These are phyloP conservation scores for Sinocyclocheilus anshuiensis DNA, from an alignment of 2,113 vertebrate genomes.

Conservation along the genomic window DNA sequence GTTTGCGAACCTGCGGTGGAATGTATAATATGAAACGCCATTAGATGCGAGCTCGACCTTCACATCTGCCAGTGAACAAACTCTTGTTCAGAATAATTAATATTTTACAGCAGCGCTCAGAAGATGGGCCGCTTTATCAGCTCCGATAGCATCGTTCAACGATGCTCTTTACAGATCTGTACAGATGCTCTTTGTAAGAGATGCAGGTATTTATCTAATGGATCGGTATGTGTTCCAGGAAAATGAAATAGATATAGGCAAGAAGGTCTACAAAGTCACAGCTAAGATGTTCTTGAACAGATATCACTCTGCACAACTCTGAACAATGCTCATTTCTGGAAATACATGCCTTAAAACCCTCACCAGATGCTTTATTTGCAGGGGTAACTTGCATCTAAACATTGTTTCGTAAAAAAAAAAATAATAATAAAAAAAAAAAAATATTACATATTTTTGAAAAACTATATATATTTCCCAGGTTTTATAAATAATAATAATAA, in stretches of 20 bases:
- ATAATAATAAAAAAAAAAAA: too few relatives aligned
- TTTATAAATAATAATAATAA: not conserved
- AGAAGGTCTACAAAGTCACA: not conserved
- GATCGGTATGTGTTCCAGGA: not conserved
- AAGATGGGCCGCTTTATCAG: constrained; percentile 19
- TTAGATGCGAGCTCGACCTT: constrained; percentile 19
- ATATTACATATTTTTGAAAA: too few relatives aligned
- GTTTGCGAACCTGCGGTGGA: constrained; percentile 12
- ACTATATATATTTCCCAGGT: too few relatives aligned
- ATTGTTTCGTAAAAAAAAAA: too few relatives aligned
- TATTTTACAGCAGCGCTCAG: constrained; percentile 6
- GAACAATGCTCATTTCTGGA: not conserved
- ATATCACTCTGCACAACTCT: not conserved
- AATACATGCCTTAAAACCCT: not conserved
- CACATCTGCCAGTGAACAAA: constrained; percentile 5
- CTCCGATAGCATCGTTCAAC: constrained; percentile 23
- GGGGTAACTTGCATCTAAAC: too few relatives aligned
- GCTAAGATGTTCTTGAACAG: not conserved
- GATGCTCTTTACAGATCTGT: not conserved
- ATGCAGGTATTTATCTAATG: constrained; percentile 9
- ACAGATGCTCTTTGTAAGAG: not conserved
- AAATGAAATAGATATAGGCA: constrained; percentile 10
- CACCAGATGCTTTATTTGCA: too few relatives aligned
- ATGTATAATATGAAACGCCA: constrained; percentile 3
- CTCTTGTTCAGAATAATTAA: constrained; percentile 28